Conservation (phyloP, 2,888 invertebrate genomes). For the Scaptomyza parva region DNA sequence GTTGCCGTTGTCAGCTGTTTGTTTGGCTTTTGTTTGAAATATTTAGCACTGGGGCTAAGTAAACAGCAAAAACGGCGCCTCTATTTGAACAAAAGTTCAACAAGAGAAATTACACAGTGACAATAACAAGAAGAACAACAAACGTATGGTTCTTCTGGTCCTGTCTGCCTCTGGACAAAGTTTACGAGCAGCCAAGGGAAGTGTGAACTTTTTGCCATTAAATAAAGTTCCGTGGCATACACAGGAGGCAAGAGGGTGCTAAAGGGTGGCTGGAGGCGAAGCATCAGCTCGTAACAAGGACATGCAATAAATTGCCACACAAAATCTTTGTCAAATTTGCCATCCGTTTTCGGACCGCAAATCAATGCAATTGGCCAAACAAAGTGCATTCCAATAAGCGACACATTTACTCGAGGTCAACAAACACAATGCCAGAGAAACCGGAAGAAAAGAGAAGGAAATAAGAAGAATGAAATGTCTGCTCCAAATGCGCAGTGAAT, state of each 20-base stretch:
- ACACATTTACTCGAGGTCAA: slow-evolving; percentile 47
- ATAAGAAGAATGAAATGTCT: slow-evolving; percentile 14
- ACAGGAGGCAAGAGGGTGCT: too few relatives aligned
- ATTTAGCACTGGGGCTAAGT: slow-evolving; percentile 68
- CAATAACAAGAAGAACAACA: slow-evolving; percentile 32
- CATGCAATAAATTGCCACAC: slow-evolving; percentile 64
- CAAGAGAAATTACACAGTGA: slow-evolving; percentile 48
- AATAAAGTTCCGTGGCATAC: slow-evolving; percentile 53
- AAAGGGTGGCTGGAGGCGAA: background rate
- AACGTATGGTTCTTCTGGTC: slow-evolving; percentile 47
- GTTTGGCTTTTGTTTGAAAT: slow-evolving; percentile 76
- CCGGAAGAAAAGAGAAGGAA: background rate
- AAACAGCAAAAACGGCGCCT: slow-evolving; percentile 62
- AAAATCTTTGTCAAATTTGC: slow-evolving; percentile 71
- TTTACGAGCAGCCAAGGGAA: slow-evolving; percentile 70
- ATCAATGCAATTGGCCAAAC: slow-evolving; percentile 63
- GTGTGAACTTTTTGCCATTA: slow-evolving; percentile 79
- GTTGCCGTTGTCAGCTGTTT: slow-evolving; percentile 70
- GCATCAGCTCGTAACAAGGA: slow-evolving; percentile 32
- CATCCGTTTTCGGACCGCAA: slow-evolving; percentile 50
- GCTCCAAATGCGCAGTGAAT: slow-evolving; percentile 25
- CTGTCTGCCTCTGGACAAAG: slow-evolving; percentile 55
- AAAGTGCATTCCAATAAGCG: slow-evolving; percentile 66
- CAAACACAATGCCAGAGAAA: slow-evolving; percentile 1
- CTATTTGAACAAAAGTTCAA: slow-evolving; percentile 74